phyloP scores from a whole-genome alignment of 2,113 vertebrate genomes.

The Phalacrocorax aristotelis region DNA sequence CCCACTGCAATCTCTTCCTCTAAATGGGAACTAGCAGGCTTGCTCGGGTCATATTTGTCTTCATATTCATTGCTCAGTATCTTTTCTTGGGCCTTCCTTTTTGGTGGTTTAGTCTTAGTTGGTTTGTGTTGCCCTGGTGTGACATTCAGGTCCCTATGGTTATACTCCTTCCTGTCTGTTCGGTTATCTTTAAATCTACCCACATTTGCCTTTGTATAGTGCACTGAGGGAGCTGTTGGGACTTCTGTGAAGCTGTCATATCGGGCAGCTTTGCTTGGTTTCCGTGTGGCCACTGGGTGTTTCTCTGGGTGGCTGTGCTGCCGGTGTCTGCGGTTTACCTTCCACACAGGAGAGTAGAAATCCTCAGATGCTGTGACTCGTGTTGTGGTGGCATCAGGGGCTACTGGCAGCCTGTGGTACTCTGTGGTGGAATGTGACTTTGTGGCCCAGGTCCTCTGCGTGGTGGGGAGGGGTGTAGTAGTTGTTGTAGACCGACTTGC shows the following conservation, averaged over 20 bases:
- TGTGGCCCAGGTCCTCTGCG: slow-evolving; percentile 71
- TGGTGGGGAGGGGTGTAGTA: slow-evolving; percentile 65
- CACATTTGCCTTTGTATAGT: slow-evolving; percentile 56
- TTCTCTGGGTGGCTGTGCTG: slow-evolving; percentile 51
- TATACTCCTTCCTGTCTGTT: slow-evolving; percentile 80
- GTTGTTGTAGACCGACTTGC: slow-evolving; percentile 60
- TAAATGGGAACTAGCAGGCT: slow-evolving; percentile 70
- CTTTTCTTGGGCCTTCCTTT: slow-evolving; percentile 82
- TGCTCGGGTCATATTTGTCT: slow-evolving; percentile 79
- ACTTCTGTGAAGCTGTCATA: slow-evolving; percentile 52
- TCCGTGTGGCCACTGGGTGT: slow-evolving; percentile 19
- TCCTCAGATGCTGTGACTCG: slow-evolving; percentile 71
- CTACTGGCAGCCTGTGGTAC: slow-evolving; percentile 59
- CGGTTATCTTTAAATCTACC: slow-evolving; percentile 83
- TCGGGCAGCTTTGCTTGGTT: slow-evolving; percentile 62
- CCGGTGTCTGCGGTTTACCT: slow-evolving; percentile 75
- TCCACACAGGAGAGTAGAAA: slow-evolving; percentile 69
- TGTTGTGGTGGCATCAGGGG: slow-evolving; percentile 41
- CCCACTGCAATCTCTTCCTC: slow-evolving; percentile 74
- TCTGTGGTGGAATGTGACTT: slow-evolving; percentile 50
- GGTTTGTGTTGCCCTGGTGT: slow-evolving; percentile 77
- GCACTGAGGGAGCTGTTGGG: slow-evolving; percentile 63
- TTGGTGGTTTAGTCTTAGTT: slow-evolving; percentile 77
- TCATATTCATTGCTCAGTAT: slow-evolving; percentile 87
- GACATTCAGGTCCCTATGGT: slow-evolving; percentile 64